Evolutionary conservation across 1,140 invertebrate genomes (phyloP).

Genomic region (Colletes gigas): DNA sequence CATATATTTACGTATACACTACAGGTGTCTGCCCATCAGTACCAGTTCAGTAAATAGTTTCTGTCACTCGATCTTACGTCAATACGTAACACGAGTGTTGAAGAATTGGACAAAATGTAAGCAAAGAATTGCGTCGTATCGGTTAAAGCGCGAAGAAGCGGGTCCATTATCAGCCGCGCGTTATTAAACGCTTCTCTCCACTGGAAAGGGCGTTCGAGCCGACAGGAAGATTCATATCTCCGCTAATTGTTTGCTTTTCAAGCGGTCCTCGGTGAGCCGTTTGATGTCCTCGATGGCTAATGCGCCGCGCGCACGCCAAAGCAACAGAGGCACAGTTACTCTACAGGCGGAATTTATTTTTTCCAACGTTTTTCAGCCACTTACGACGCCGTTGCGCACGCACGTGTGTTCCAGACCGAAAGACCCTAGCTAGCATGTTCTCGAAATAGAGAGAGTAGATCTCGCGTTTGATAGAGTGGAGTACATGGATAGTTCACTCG

Average conservation of each 20-base stretch:
- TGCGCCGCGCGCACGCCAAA: background rate
- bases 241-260: conserved; percentile 37
- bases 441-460: background rate
- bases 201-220: background rate
- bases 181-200: conserved; percentile 19
- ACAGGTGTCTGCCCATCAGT: too few relatives aligned
- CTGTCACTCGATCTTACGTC: too few relatives aligned
- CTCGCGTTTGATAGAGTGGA: too few relatives aligned
- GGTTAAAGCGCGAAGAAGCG: background rate
- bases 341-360: conserved; percentile 8
- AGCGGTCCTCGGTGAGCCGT: background rate
- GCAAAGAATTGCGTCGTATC: too few relatives aligned
- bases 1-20: too few relatives aligned
- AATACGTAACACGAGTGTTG: too few relatives aligned
- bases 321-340: too few relatives aligned
- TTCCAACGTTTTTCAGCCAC: background rate
- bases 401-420: background rate
- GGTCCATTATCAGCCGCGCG: background rate
- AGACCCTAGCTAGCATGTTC: background rate
- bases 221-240: conserved; percentile 26
- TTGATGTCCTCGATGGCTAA: conserved; percentile 3
- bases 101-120: too few relatives aligned
- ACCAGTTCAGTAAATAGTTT: too few relatives aligned
- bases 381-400: background rate
- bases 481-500: background rate